Evolutionary conservation across 2,113 vertebrate genomes (phyloP), one percentile per base, ranked within the genome.

Genomic region (Eclectus roratus): DNA sequence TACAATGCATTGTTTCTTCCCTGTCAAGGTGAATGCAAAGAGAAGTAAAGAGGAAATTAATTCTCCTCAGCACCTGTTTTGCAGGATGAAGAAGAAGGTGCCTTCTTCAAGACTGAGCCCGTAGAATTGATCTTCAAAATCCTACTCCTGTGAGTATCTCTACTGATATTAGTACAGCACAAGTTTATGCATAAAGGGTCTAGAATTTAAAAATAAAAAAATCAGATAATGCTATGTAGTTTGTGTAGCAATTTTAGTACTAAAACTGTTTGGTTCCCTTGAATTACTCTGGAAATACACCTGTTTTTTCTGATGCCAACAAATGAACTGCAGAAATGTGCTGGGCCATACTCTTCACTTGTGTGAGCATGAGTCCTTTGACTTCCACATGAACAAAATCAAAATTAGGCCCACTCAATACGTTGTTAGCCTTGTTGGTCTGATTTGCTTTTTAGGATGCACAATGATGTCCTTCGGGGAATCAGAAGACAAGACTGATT

Each of bases 1-100:
- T 94, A 94, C 87, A 66, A 61, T 10, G 88, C 83, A 94, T 31
- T 78, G 88, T 46, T 94, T 91, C 50, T 89, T 89, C 68, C 50
- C 28, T 93, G 64, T 93, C 90, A 97, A 89, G 94, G 84, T 73
- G 69, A 85, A 89, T 68, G 49, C 66, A 94, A 96, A 94, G 73
- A 63, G 53, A 89, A 88, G 37, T 47, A 77, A 85, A 79, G 44
- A 73, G 17, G 27, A 88, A 90, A 95, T 43, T 37, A 88, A 68
- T 85, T 89, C 33, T 88, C 85, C 61, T 93, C 83, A 80, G 41
- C 39, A 39, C 85, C 41, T 77, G 46, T 83, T 94, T 94, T 80
- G 68, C 17, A 91, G 53, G 21, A 19, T 80, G 61, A 88, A 76
- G 72, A 43, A 94, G 29, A 17, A 56, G 24, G 10, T 80, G n/a